Evolutionary conservation across 1,140 invertebrate genomes (phyloP).

Genomic region (Camponotus vicinus): DNA sequence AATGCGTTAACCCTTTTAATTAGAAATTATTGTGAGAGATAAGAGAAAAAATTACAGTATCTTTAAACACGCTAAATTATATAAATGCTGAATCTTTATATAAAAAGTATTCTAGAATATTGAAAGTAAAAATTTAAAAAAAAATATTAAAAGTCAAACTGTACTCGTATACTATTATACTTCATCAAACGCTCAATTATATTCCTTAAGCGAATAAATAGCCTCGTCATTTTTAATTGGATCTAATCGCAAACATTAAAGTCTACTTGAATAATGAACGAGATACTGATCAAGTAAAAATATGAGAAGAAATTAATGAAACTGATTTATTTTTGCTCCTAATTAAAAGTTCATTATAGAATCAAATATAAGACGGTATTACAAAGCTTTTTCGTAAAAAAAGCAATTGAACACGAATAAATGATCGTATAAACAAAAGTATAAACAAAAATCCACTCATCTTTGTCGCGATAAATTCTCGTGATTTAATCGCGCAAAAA

Average conservation of each 20-base stretch:
- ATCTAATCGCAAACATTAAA: conserved; percentile 43
- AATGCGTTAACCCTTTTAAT: not conserved
- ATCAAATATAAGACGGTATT: not conserved
- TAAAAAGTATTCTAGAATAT: not conserved
- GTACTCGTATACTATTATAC: not conserved
- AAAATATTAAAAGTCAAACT: not conserved
- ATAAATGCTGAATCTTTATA: not conserved
- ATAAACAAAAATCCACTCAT: not conserved
- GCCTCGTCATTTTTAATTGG: conserved; percentile 78
- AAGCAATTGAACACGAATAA: not conserved
- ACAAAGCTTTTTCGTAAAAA: not conserved
- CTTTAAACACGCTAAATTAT: conserved; percentile 6
- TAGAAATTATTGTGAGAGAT: not conserved
- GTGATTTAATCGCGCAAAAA: not conserved
- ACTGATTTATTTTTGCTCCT: not conserved
- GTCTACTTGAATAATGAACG: conserved; percentile 63
- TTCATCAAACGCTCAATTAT: conserved; percentile 62
- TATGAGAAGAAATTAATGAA: conserved; percentile 19
- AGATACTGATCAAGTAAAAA: conserved; percentile 63
- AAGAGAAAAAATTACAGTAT: not conserved
- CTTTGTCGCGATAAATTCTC: not conserved
- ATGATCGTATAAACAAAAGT: not conserved
- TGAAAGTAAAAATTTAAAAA: not conserved
- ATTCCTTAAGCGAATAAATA: conserved; percentile 73
- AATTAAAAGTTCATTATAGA: not conserved